These are phyloP conservation scores for Melipona beecheii DNA, from an alignment of 2,888 invertebrate genomes.

Conservation along the genomic window DNA sequence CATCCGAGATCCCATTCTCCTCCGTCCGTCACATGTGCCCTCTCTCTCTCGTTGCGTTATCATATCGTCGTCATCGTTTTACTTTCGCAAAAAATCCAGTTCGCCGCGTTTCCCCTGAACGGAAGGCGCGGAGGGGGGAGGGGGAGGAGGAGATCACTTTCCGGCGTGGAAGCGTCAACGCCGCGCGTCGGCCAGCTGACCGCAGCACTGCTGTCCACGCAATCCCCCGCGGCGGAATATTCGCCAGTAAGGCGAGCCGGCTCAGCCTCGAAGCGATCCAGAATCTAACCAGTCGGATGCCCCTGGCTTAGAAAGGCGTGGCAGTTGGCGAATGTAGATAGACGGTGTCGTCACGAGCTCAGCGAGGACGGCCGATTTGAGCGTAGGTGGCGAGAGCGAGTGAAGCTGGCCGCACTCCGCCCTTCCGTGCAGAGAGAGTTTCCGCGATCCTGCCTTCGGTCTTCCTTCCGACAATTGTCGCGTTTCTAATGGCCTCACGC, in stretches of 20 bases:
- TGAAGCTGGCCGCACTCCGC: slow-evolving; percentile 10
- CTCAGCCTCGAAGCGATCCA: slow-evolving; percentile 68
- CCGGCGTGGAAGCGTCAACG: slow-evolving; percentile 22
- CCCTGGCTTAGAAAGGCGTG: slow-evolving; percentile 83
- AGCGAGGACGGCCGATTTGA: slow-evolving; percentile 47
- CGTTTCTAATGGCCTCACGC: slow-evolving; percentile 56
- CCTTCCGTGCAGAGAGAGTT: not conserved
- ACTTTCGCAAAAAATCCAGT: slow-evolving; percentile 46
- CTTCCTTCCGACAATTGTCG: slow-evolving; percentile 50
- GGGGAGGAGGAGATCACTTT: slow-evolving; percentile 29
- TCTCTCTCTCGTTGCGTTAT: not conserved
- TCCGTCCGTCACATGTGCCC: not conserved
- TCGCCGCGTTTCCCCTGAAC: slow-evolving; percentile 26
- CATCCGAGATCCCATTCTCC: not conserved
- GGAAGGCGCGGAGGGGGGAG: not conserved
- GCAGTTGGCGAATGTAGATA: slow-evolving; percentile 68
- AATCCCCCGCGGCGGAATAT: slow-evolving; percentile 49
- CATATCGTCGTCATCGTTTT: not conserved
- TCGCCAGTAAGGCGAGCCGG: slow-evolving; percentile 58
- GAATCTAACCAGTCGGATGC: slow-evolving; percentile 75
- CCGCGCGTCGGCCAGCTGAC: slow-evolving; percentile 12
- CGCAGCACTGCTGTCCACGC: slow-evolving; percentile 34
- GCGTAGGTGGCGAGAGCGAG: slow-evolving; percentile 61
- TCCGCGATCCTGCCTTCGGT: slow-evolving; percentile 3
- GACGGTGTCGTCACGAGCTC: slow-evolving; percentile 69